Conservation (phyloP, 2,888 invertebrate species). For the Lithophane ornitopus region DNA sequence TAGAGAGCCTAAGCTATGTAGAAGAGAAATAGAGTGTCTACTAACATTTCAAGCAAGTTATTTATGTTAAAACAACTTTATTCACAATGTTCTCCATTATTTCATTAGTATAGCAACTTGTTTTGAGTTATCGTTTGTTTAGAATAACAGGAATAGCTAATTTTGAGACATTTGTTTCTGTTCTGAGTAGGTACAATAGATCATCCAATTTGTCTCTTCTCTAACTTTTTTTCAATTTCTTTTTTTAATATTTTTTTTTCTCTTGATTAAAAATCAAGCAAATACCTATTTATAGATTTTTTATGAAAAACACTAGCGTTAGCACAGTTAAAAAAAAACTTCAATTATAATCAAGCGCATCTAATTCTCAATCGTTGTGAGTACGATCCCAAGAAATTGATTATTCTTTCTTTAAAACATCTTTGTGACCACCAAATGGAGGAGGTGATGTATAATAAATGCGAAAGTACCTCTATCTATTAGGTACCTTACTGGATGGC, state of each 20-base stretch:
- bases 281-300: not conserved
- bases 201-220: not conserved
- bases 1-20: constrained; percentile 26
- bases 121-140: constrained; percentile 21
- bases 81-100: constrained; percentile 36
- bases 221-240: too few species aligned
- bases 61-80: constrained; percentile 42
- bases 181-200: not conserved
- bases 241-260: too few species aligned
- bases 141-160: not conserved
- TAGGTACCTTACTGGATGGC: not conserved
- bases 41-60: constrained; percentile 32
- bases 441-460: not conserved
- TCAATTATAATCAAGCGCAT: not conserved
- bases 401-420: not conserved
- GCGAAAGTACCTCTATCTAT: not conserved
- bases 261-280: not conserved
- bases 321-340: not conserved
- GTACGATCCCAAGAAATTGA: not conserved
- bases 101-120: constrained; percentile 20
- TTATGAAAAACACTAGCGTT: not conserved
- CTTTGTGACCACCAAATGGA: not conserved
- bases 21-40: constrained; percentile 22
- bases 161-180: constrained; percentile 5
- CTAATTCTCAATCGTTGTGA: not conserved